Evolutionary conservation across 2,113 vertebrate genomes (phyloP), one percentile per base, ranked within the genome.

Genomic region (Oryzias melastigma): DNA sequence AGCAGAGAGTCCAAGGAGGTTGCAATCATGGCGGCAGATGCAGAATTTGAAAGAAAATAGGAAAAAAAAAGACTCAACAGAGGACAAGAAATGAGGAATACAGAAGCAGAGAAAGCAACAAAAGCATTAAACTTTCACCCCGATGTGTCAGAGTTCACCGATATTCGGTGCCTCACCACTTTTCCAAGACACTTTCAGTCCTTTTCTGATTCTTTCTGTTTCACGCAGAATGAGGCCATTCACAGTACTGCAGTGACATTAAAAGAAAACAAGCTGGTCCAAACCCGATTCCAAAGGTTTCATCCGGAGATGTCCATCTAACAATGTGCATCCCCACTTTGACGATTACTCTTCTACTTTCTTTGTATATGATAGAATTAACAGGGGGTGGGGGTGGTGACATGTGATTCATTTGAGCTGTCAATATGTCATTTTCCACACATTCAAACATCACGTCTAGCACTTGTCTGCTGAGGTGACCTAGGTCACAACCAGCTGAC

Each of bases 331-430:
- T 67, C 73, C 69, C 45, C 3, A 25, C 63, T 63, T 43, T 61
- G 14, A 52, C 50, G 56, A 82, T 69, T 63, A 67, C 41, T 68
- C 65, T 67, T 17, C 4, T 73, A 68, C 68, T 80, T 85, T 68
- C 68, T 74, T 62, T 73, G 81, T 75, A 71, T 80, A 85, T 87
- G 87, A 89, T 82, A 71, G 72, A 76, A 16, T 16, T 16, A 45
- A 45, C 14, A 17, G 16, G 16, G 43, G 43, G 15, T 45, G 43
- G 81, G 68, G 73, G 47, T 67, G 6, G 61, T 87, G 83, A 88
- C 80, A 82, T 85, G 85, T 52, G 74, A 79, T 80, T 88, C 81
- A 90, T 87, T 87, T 79, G 85, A 86, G 85, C 88, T 88, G 88
- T 87, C 88, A 87, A 90, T 73, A 59, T 84, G 84, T 87, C 84